Percentiles rank a stretch among this genome's conserved stretches.
Evolutionary conservation across 1,140 invertebrate species (phyloP).

Genomic region (Plutomurus gul): DNA sequence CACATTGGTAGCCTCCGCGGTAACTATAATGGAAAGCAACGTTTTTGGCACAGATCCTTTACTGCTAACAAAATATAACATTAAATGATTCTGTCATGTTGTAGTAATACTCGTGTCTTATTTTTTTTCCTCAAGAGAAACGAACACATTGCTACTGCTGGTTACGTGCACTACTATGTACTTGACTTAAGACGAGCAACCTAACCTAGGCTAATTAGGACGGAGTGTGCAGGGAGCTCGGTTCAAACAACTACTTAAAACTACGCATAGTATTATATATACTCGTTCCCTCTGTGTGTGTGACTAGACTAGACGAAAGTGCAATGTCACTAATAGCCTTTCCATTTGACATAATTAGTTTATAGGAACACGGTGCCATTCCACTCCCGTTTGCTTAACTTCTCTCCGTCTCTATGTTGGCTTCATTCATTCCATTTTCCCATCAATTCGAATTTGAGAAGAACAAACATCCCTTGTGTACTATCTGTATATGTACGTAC

Average conservation of each 20-base stretch:
- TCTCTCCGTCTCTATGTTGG: neutral
- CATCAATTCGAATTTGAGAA: too few species aligned
- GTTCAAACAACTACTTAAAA: neutral
- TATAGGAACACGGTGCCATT: neutral
- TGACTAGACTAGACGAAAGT: too few species aligned
- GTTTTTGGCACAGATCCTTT: slow-evolving; percentile 1
- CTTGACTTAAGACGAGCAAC: neutral
- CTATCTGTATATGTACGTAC: neutral
- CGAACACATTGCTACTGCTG: neutral
- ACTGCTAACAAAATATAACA: neutral
- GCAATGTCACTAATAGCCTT: slow-evolving; percentile 25
- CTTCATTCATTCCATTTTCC: neutral
- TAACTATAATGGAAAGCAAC: too few species aligned
- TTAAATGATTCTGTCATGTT: slow-evolving; percentile 4
- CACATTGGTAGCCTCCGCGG: too few species aligned
- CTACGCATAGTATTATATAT: neutral
- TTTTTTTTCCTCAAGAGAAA: neutral
- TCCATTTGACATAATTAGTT: slow-evolving; percentile 25
- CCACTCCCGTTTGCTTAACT: neutral
- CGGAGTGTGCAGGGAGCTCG: neutral
- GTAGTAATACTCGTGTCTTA: too few species aligned
- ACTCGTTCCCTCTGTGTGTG: neutral
- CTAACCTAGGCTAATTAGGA: neutral
- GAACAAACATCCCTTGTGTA: too few species aligned
- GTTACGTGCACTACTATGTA: too few species aligned